Percentiles rank a stretch among this genome's conserved stretches.
Evolutionary conservation across 2,113 vertebrate species (phyloP).

Genomic region (Blennius ocellaris): DNA sequence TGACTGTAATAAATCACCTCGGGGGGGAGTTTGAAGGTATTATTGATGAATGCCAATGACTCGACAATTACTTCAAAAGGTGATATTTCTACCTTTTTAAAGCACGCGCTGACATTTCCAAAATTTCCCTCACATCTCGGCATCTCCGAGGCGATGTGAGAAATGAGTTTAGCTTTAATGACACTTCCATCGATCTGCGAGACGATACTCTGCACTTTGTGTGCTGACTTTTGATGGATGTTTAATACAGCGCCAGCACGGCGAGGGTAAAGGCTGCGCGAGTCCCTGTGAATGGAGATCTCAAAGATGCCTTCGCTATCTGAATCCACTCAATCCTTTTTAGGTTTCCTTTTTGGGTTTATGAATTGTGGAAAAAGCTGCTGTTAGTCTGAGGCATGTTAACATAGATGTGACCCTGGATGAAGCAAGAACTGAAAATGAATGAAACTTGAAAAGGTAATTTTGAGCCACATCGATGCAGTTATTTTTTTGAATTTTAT

Average conservation of each 20-base stretch:
- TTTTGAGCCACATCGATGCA: too few species aligned
- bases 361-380: constrained; percentile 27
- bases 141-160: not conserved
- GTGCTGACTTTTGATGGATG: constrained; percentile 21
- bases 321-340: constrained; percentile 14
- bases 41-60: constrained; percentile 37
- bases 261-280: not conserved
- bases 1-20: constrained; percentile 7
- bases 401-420: too few species aligned
- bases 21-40: not conserved
- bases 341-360: constrained; percentile 6
- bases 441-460: too few species aligned
- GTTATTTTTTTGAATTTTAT: too few species aligned
- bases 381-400: constrained; percentile 5
- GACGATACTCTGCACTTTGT: constrained; percentile 7
- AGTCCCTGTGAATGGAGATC: constrained; percentile 1
- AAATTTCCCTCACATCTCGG: constrained; percentile 8
- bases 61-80: constrained; percentile 28
- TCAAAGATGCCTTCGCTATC: constrained; percentile 27
- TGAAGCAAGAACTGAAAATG: too few species aligned
- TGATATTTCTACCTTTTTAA: constrained; percentile 34
- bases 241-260: not conserved
- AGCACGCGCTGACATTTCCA: constrained; percentile 45
- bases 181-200: constrained; percentile 29
- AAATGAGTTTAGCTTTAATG: constrained; percentile 15